These are phyloP conservation scores for Lethenteron camtschaticum DNA, from an alignment of 2,113 vertebrate species.

Conservation along the genomic window DNA sequence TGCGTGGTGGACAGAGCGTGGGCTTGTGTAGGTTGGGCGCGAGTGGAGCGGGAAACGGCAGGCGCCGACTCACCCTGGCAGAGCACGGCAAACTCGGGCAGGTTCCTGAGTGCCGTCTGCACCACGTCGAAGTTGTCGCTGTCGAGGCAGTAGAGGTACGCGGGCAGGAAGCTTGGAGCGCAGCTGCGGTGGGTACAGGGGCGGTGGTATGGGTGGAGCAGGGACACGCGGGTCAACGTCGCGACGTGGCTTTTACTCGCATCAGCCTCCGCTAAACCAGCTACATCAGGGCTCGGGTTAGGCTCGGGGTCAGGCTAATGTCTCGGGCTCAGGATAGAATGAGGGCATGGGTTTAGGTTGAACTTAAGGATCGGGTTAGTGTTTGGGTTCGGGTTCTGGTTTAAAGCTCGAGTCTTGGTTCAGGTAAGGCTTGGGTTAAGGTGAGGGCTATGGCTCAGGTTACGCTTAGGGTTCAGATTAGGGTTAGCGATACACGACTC, in stretches of 20 bases:
- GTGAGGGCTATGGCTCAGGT: neutral
- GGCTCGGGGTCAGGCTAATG: neutral
- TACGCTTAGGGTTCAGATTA: neutral
- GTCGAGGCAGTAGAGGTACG: constrained; percentile 86
- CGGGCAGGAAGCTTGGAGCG: constrained; percentile 71
- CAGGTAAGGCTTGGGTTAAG: constrained; percentile 5
- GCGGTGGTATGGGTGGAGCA: neutral
- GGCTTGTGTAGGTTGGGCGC: neutral
- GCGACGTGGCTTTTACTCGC: too few species aligned
- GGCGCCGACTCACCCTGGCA: constrained; percentile 45
- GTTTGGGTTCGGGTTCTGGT: neutral
- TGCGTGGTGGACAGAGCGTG: neutral
- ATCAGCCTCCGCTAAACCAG: too few species aligned
- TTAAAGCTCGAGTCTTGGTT: neutral
- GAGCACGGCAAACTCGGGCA: constrained; percentile 78
- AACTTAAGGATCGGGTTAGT: neutral
- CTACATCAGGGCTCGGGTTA: neutral
- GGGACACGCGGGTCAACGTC: too few species aligned
- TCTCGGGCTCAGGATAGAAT: neutral
- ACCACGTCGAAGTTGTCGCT: constrained; percentile 80
- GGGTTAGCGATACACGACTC: neutral
- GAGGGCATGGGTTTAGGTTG: neutral
- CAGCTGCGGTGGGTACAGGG: constrained; percentile 24
- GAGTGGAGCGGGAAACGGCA: neutral
- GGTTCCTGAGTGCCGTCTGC: constrained; percentile 69